Evolutionary conservation across 1,140 invertebrate genomes (phyloP).

Genomic region (Augochlora pura): DNA sequence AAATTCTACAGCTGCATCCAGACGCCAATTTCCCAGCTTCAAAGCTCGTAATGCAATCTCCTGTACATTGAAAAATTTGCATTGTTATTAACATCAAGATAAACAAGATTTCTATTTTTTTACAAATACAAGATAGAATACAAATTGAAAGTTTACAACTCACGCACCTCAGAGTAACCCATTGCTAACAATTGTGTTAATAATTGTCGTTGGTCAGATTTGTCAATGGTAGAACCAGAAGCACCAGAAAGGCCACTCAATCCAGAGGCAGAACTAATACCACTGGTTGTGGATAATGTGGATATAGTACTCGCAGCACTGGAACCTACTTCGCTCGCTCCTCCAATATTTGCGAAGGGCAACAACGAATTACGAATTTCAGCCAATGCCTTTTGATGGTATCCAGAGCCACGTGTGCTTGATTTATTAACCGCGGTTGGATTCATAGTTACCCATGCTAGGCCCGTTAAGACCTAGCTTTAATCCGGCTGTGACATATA

Average conservation of each 20-base stretch:
- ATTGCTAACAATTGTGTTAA: conserved; percentile 83
- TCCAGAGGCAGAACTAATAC: conserved; percentile 84
- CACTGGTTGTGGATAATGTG: conserved; percentile 84
- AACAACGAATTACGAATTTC: conserved; percentile 92
- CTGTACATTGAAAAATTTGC: conserved; percentile 73
- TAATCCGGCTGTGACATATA: conserved; percentile 81
- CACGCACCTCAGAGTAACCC: conserved; percentile 85
- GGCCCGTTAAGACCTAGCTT: conserved; percentile 80
- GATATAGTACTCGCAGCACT: conserved; percentile 89
- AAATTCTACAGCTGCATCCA: conserved; percentile 86
- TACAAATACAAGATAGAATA: too few relatives aligned
- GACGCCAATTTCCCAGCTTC: conserved; percentile 84
- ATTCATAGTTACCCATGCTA: conserved; percentile 89
- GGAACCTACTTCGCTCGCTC: conserved; percentile 83
- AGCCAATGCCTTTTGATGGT: conserved; percentile 92
- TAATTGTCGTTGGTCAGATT: conserved; percentile 80
- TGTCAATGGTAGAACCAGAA: conserved; percentile 76
- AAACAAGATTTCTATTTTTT: too few relatives aligned
- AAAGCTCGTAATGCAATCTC: conserved; percentile 85
- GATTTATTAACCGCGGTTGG: conserved; percentile 83
- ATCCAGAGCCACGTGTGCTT: conserved; percentile 88
- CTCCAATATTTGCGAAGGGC: conserved; percentile 89
- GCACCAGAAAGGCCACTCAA: conserved; percentile 83
- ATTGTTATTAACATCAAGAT: too few relatives aligned
- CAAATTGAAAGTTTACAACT: background rate